Base-by-base conservation (phyloP, 2,113 vertebrate species). In the Glaucomys volans region DNA sequence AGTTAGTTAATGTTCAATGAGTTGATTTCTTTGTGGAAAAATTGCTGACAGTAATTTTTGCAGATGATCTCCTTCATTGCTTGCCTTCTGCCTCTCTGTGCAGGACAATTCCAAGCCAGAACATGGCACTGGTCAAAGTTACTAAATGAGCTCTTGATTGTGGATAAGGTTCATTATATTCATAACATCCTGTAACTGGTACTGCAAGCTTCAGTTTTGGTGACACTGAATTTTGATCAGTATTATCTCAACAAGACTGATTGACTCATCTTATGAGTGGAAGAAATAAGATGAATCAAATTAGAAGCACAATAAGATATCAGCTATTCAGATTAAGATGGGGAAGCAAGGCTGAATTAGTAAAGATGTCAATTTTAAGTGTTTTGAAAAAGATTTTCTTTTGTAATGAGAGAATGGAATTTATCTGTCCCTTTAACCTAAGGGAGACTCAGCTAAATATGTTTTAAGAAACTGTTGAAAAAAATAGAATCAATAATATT, bases 191-290 rank as follows among this genome's bases (percentile, higher is more conserved):
- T 74, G 18, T 67, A 71, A n/a, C 28, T 86, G 79, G 2, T 8
- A 42, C 64, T 44, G 35, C 13, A 5, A 42, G 79, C 69, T 93
- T 93, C 28, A 26, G 66, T 71, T 89, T 57, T 24, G 37, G 57
- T 86, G 37, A 67, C 50, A 82, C 35, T 94, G 92, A 80, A 52
- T 83, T 96, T 77, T 57, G 57, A 96, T 93, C 57, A 85, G 35
- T 81, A 4, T 89, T 66, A 84, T 52, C 69, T 89, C 86, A 66
- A 16, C 75, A 74, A 82, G 14, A 44, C 44, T 83, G 66, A 93
- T 91, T 57, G 92, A 87, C 87, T 91, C 64, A 94, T 12, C 32
- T 66, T 67, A 22, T 26, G 76, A n/a, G 69, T 11, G 37, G 42
- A 87, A 52, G 76, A 72, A 83, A 26, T 84, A 74, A 84, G 17